Evolutionary conservation across 2,888 invertebrate genomes (phyloP).

Genomic region (Drepana falcataria): DNA sequence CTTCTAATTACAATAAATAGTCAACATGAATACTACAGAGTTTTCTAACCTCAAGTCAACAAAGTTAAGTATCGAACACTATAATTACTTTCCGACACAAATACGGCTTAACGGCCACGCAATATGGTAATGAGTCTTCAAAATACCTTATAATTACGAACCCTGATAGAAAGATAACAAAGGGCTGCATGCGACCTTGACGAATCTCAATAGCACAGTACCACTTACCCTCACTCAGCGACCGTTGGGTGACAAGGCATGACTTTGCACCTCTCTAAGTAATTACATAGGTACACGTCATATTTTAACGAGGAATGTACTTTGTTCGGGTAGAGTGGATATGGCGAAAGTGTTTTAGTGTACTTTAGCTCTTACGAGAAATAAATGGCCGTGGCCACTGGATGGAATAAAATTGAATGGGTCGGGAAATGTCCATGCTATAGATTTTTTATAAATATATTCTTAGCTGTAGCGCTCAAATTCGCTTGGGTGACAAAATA

Average conservation of each 20-base stretch:
- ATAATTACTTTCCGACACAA: too few species aligned
- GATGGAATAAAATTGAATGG: too few species aligned
- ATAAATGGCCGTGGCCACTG: too few species aligned
- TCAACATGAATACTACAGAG: too few species aligned
- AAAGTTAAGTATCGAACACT: too few species aligned
- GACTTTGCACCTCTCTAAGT: conserved; percentile 68
- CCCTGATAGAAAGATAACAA: neutral
- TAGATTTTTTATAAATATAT: too few species aligned
- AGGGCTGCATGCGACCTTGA: conserved; percentile 4
- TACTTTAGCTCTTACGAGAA: conserved; percentile 1
- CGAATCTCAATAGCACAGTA: conserved; percentile 15
- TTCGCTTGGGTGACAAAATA: too few species aligned
- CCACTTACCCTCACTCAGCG: conserved; percentile 13
- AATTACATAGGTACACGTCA: conserved; percentile 67
- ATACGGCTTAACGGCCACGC: neutral
- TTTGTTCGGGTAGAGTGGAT: conserved; percentile 26
- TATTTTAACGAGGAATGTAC: conserved; percentile 46
- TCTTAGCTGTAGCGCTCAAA: too few species aligned
- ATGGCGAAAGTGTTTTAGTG: conserved; percentile 15
- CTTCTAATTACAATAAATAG: too few species aligned
- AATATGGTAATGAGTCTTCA: neutral
- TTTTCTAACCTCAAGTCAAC: too few species aligned
- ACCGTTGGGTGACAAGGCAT: conserved; percentile 61
- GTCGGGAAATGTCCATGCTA: too few species aligned
- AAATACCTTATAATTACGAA: neutral